Base-by-base conservation (phyloP, 2,113 vertebrate genomes). In the Chloroceryle aenea region DNA sequence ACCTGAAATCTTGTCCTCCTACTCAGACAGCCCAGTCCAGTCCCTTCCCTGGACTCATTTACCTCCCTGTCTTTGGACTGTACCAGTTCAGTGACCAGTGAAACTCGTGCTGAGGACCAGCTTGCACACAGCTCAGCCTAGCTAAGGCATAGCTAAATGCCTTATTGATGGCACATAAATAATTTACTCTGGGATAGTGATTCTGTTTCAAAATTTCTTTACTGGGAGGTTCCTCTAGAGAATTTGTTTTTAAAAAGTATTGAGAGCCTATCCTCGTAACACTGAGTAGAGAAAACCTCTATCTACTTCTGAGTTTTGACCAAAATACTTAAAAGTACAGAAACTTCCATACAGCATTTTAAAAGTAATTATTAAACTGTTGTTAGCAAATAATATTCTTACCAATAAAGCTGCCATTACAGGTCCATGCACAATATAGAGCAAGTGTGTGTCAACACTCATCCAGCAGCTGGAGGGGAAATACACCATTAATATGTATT, bases 361-460 rank as follows among this genome's bases (percentile, higher is more conserved):
- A 56, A 53, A 67, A 84, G 59, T 40, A 86, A 73, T 67, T 61
- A 64, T 42, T 64, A 30, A 78, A 59, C 6, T 11, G 25, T 18
- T 62, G 34, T 55, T 30, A 89, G 29, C 12, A 95, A 87, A 58
- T 42, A 76, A 74, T 72, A 45, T 93, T 85, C 99, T 99, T 96
- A 99, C 99, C 98, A 99, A 97, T 87, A 99, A 97, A 13, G 99
- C 99, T 68, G 98, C 99, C 98, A 99, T 98, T 48, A 99, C 98
- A 25, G 99, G 99, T 42, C 99, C 99, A 18, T 99, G 99, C 89
- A 99, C 98, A 62, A 99, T 99, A 52, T 99, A 99, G 29, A 99
- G 98, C 97, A 99, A 96, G 95, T 99, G 98, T 4, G 99, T 99
- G 34, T 99, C 99, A 92, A 99, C 98, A 50, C 99, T 99, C 98